Evolutionary conservation across 2,113 vertebrate species (phyloP), one percentile per base, ranked within the genome.

Genomic region (Gymnocephalus cernua): DNA sequence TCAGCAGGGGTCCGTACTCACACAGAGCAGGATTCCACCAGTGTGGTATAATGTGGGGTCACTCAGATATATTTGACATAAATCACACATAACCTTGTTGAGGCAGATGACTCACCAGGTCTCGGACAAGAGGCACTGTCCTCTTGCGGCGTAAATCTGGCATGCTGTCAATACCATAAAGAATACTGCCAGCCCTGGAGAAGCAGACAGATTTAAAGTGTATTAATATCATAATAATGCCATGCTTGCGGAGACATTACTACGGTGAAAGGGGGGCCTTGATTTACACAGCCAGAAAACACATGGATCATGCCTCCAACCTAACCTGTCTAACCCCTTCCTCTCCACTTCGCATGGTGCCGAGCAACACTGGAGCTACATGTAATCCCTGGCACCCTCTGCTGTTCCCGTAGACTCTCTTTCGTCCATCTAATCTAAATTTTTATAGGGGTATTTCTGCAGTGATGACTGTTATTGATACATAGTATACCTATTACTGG

Each of bases 91-190:
- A 93, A 93, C 92, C 85, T 92, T 87, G 90, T 91, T 83, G 92
- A 91, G 78, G 90, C 78, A 86, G 90, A 94, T 93, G 88, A 96
- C 98, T 97, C 92, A 99, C 98, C 97, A 99, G 96, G 94, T 99
- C 97, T 73, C 97, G 94, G 80, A 99, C 97, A 90, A 99, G 96
- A 84, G 98, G 98, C 86, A 99, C 89, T 45, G 97, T 98, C 92
- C 99, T 99, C 89, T 98, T 98, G 71, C 97, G 97, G 13, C 98
- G 96, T 88, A 99, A 96, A 95, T 99, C 98, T 85, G 98, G 98
- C 98, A 99, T 99, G 88, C 98, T 99, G 92, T 99, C 98, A 89
- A 99, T 99, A 84, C 98, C 98, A 48, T 99, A 99, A 81, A 99
- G 96, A 68, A 97, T 97, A 84, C 95, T 94, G 68, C 96, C 96